Percentiles rank a stretch among this genome's conserved stretches.
Evolutionary conservation across 2,113 vertebrate genomes (phyloP).

Genomic region (Albula glossodonta): DNA sequence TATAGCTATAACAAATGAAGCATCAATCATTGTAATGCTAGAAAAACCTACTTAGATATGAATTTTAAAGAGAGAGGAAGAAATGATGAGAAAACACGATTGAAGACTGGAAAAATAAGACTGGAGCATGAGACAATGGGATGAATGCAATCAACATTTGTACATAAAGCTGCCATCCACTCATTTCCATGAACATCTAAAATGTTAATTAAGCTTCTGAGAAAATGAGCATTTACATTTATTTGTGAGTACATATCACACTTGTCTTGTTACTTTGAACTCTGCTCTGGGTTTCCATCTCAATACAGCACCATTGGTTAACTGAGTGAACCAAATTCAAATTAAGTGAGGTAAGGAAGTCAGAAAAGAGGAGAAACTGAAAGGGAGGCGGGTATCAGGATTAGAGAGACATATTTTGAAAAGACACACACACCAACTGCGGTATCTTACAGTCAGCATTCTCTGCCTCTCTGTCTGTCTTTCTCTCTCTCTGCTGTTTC

Average conservation of each 20-base stretch:
- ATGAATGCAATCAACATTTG: not conserved
- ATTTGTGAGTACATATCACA: not conserved
- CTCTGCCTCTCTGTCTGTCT: not conserved
- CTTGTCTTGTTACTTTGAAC: not conserved
- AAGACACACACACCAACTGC: no score
- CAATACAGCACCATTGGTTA: not conserved
- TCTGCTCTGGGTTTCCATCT: not conserved
- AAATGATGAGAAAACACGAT: not conserved
- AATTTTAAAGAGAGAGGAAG: not conserved
- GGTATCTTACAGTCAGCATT: no score
- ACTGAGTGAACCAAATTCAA: not conserved
- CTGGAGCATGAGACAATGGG: slow-evolving; percentile 8
- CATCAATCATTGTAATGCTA: not conserved
- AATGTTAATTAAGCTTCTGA: no score
- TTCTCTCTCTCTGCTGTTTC: not conserved
- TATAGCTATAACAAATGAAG: not conserved
- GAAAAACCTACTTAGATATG: not conserved
- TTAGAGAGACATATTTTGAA: not conserved
- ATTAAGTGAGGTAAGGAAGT: not conserved
- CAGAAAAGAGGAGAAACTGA: not conserved
- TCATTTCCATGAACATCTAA: no score
- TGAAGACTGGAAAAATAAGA: not conserved
- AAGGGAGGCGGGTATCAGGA: not conserved
- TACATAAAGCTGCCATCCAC: not conserved
- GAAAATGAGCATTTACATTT: not conserved